Base-by-base conservation (phyloP, 2,888 invertebrate species). In the Dryomyza anilis region DNA sequence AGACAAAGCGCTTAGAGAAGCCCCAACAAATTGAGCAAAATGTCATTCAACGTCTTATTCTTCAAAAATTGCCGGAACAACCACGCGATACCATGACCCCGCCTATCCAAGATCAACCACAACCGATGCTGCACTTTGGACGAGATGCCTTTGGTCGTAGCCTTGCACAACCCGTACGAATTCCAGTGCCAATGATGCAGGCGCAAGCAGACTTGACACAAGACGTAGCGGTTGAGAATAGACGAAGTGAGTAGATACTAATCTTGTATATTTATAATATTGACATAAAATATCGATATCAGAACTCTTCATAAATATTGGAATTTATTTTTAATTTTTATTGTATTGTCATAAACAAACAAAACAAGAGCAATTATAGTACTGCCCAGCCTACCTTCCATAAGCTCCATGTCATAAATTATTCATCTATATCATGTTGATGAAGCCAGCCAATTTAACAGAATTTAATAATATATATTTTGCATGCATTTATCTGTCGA, bases 221-320 rank as follows among this genome's bases (percentile, higher is more conserved):
- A 72, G 88, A 89, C 52, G 71, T 71, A 3, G 59, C 71, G n/a
- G 75, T 81, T 65, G 86, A 87, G 79, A 89, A 92, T 82, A 92
- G 91, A 68, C 93, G 93, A 76, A 92, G 93, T 93, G 81, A 89
- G 91, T 88, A 46, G 21, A 29, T 6, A 6, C 25, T 25, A 39
- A 10, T 59, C 16, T 25, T 25, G 23, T 27, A 16, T 39, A 6
- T 45, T 16, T 27, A n/a, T 5, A n/a, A n/a, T n/a, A n/a, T n/a
- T n/a, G n/a, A n/a, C n/a, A n/a, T n/a, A n/a, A n/a, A n/a, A n/a
- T n/a, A n/a, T n/a, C n/a, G n/a, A n/a, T n/a, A n/a, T n/a, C n/a
- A n/a, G n/a, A n/a, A n/a, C n/a, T n/a, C n/a, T n/a, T n/a, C n/a
- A n/a, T n/a, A n/a, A n/a, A n/a, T n/a, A n/a, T n/a, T n/a, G n/a